phyloP scores from a whole-genome alignment of 2,113 vertebrate species.

The Vidua macroura region DNA sequence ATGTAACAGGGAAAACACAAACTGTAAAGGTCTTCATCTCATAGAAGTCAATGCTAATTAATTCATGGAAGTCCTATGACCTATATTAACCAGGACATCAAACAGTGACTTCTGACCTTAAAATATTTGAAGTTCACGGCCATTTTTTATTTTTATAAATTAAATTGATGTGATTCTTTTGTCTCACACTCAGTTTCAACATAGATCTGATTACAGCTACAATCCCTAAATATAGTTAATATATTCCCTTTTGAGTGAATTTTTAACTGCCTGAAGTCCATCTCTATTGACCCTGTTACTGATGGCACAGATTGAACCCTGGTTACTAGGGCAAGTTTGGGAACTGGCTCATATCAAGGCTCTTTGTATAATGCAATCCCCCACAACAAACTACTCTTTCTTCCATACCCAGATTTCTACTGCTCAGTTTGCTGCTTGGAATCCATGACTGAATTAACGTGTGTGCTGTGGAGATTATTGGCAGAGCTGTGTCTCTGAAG shows the following conservation, averaged over 20 bases:
- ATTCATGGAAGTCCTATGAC: background rate
- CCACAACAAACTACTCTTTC: background rate
- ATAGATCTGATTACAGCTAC: background rate
- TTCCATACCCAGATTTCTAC: background rate
- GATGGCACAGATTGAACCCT: background rate
- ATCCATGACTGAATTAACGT: background rate
- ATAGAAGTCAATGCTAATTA: constrained; percentile 9
- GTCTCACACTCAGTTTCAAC: background rate
- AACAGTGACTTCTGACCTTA: constrained; percentile 11
- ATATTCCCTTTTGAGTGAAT: background rate
- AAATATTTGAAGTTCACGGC: background rate
- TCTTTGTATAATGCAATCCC: background rate
- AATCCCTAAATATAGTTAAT: background rate
- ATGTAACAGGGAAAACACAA: background rate
- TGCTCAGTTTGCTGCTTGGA: background rate
- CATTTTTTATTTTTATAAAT: background rate
- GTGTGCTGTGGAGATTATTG: background rate
- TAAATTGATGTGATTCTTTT: background rate
- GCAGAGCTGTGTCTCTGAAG: background rate
- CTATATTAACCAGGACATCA: background rate
- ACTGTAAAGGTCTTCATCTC: constrained; percentile 9
- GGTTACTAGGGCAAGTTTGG: background rate
- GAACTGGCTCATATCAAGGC: background rate
- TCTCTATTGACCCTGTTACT: background rate
- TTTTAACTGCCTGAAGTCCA: background rate